Evolutionary conservation across 2,888 invertebrate species (phyloP).

Genomic region (Sclerodermus sp.): DNA sequence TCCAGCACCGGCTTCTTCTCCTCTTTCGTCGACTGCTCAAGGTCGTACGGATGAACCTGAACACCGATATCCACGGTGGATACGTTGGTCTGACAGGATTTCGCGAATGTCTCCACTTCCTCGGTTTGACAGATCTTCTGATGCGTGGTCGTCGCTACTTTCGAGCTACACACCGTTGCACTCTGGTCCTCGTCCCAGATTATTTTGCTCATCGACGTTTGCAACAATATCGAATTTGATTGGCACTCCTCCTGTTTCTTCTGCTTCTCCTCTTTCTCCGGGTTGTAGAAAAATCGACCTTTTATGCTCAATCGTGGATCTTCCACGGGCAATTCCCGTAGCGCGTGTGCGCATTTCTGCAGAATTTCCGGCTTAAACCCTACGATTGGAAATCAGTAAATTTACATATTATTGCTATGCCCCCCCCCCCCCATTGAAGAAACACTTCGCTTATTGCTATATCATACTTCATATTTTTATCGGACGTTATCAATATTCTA

Average conservation of each 20-base stretch:
- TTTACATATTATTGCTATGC: too few relatives aligned
- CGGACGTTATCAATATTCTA: neutral
- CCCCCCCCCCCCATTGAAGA: too few relatives aligned
- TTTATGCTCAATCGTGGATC: slow-evolving; percentile 52
- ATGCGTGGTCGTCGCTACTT: slow-evolving; percentile 24
- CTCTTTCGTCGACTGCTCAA: slow-evolving; percentile 28
- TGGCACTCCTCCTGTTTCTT: slow-evolving; percentile 21
- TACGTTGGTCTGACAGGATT: slow-evolving; percentile 27
- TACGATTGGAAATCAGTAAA: slow-evolving; percentile 27
- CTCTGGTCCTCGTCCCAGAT: slow-evolving; percentile 44
- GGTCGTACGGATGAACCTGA: slow-evolving; percentile 32
- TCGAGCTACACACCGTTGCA: too few relatives aligned
- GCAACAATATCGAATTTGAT: slow-evolving; percentile 50
- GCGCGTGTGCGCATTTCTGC: slow-evolving; percentile 49
- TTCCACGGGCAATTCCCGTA: slow-evolving; percentile 49
- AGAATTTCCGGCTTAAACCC: slow-evolving; percentile 55
- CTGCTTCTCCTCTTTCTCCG: slow-evolving; percentile 31
- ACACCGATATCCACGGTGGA: slow-evolving; percentile 30
- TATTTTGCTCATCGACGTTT: slow-evolving; percentile 41
- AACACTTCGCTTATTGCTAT: too few relatives aligned
- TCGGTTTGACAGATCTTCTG: slow-evolving; percentile 55
- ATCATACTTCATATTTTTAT: neutral
- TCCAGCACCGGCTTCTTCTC: slow-evolving; percentile 48
- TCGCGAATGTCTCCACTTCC: slow-evolving; percentile 28
- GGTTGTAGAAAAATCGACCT: slow-evolving; percentile 53